Evolutionary conservation across 2,888 invertebrate species (phyloP).

Genomic region (Cryptus armator): DNA sequence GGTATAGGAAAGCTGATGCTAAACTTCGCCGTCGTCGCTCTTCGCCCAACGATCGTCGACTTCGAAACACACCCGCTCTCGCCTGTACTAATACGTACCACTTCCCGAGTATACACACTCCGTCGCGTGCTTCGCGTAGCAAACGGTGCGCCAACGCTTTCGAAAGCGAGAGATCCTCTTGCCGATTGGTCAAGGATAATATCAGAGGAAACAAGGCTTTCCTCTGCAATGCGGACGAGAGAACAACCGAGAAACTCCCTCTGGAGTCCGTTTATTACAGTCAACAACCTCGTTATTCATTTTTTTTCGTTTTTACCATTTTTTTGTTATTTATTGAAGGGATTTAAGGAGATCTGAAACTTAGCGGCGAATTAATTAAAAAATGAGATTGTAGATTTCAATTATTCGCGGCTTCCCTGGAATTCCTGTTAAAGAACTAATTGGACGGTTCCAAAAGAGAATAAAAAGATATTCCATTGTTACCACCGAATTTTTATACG

Average conservation of each 20-base stretch:
- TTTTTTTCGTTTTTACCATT: neutral
- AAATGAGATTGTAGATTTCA: too few relatives aligned
- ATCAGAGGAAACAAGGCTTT: slow-evolving; percentile 63
- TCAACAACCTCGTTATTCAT: neutral
- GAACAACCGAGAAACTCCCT: slow-evolving; percentile 49
- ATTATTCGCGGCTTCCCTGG: too few relatives aligned
- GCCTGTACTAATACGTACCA: slow-evolving; percentile 30
- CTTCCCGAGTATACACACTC: slow-evolving; percentile 15
- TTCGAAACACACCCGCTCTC: slow-evolving; percentile 58
- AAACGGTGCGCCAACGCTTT: slow-evolving; percentile 48
- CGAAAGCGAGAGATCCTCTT: slow-evolving; percentile 63
- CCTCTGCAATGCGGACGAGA: slow-evolving; percentile 64
- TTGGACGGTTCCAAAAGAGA: too few relatives aligned
- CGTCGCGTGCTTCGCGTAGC: slow-evolving; percentile 62
- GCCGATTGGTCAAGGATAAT: slow-evolving; percentile 69
- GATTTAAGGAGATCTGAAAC: neutral
- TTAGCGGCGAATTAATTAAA: neutral
- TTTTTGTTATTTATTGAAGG: neutral
- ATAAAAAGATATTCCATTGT: too few relatives aligned
- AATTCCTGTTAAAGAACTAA: too few relatives aligned
- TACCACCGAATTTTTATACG: too few relatives aligned
- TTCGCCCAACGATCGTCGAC: slow-evolving; percentile 53
- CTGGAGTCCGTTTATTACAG: neutral
- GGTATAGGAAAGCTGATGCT: slow-evolving; percentile 49
- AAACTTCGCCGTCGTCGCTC: slow-evolving; percentile 59